Conservation (phyloP, 2,113 vertebrate genomes). For the Arvicanthis niloticus region DNA sequence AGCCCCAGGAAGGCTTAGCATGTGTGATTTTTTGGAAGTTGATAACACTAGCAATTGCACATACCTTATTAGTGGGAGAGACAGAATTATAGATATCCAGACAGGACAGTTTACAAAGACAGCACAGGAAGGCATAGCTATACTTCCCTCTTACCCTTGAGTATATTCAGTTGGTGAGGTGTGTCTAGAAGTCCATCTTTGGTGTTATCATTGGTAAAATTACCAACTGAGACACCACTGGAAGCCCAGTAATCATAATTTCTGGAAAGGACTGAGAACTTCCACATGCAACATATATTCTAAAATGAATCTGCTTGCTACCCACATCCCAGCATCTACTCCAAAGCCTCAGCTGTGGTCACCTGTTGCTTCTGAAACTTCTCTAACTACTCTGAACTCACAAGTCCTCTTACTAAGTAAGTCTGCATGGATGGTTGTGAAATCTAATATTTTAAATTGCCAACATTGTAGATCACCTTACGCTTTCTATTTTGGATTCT, state of each 20-base stretch:
- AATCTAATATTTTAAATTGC: not conserved
- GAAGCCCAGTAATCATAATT: not conserved
- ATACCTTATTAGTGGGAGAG: slow-evolving; percentile 2
- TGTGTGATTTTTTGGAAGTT: not conserved
- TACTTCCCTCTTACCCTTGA: not conserved
- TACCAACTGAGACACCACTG: not conserved
- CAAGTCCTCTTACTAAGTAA: not conserved
- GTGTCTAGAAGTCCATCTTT: not conserved
- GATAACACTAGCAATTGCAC: not conserved
- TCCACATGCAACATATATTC: slow-evolving; percentile 18
- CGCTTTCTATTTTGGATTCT: not conserved
- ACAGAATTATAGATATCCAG: not conserved
- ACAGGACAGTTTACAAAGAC: not conserved
- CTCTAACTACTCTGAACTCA: not conserved
- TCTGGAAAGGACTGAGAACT: not conserved
- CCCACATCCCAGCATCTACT: not conserved
- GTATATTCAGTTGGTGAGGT: not conserved
- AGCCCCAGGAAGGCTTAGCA: not conserved
- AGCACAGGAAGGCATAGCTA: not conserved
- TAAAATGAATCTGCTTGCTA: not conserved
- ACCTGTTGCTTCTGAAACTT: not conserved
- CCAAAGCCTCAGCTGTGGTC: not conserved
- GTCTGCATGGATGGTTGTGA: not conserved
- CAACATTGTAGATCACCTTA: not conserved
- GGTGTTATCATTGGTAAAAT: not conserved